Conservation (phyloP, 2,888 invertebrate species). For the Tetramorium bicarinatum region DNA sequence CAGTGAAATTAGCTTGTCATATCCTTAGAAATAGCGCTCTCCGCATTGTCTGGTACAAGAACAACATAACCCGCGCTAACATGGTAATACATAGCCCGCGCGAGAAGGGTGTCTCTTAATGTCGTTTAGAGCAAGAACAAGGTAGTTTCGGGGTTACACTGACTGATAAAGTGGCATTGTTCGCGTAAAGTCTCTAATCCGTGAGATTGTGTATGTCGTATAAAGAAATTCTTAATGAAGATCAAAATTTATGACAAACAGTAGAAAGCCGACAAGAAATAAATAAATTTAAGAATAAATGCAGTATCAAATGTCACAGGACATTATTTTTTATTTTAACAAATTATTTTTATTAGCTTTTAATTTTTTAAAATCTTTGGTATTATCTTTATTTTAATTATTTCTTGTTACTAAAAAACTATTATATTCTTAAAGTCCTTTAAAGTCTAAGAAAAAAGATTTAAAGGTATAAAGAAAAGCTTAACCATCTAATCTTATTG, state of each 20-base stretch:
- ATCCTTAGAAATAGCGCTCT: slow-evolving; percentile 42
- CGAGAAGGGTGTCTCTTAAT: slow-evolving; percentile 49
- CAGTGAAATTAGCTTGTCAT: slow-evolving; percentile 44
- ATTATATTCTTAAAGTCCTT: not conserved
- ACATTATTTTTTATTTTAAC: not conserved
- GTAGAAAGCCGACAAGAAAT: not conserved
- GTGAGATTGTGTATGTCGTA: slow-evolving; percentile 15
- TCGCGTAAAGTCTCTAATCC: slow-evolving; percentile 40
- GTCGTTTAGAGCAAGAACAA: slow-evolving; percentile 53
- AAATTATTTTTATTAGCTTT: not conserved
- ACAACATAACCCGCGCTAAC: slow-evolving; percentile 50
- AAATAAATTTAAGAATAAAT: not conserved
- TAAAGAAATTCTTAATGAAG: slow-evolving; percentile 31
- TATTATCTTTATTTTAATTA: slow-evolving; percentile 1
- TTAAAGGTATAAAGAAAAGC: not conserved
- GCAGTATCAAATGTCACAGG: not conserved
- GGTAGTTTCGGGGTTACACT: slow-evolving; percentile 33
- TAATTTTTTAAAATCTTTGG: not conserved
- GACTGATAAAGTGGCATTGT: slow-evolving; percentile 51
- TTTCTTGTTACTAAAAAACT: not conserved
- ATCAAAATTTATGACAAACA: slow-evolving; percentile 4
- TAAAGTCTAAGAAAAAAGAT: not conserved
- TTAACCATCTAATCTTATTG: not conserved
- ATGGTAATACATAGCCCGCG: slow-evolving; percentile 37
- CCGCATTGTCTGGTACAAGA: slow-evolving; percentile 48